phyloP scores from a whole-genome alignment of 2,113 vertebrate species.

The Chunga burmeisteri region DNA sequence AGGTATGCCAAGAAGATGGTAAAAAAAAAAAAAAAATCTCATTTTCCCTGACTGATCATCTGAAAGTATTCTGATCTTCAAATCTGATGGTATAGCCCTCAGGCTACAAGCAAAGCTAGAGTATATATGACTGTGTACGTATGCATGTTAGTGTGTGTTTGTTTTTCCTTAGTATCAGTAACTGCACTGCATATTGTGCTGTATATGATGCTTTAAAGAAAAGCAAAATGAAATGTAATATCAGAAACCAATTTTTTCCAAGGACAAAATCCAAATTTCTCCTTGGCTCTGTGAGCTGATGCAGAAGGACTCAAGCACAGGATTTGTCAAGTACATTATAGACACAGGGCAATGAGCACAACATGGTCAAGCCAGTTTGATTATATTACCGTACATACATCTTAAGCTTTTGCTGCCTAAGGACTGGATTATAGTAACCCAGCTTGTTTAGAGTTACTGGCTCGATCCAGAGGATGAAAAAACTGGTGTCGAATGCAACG shows the following conservation, averaged over 20 bases:
- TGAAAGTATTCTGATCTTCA: not conserved
- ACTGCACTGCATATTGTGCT: not conserved
- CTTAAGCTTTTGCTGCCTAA: not conserved
- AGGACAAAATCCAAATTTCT: not conserved
- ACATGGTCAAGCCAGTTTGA: not conserved
- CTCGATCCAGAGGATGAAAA: not conserved
- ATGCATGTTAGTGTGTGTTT: not conserved
- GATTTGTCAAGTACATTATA: not conserved
- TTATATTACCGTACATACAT: not conserved
- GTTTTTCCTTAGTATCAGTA: not conserved
- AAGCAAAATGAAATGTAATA: not conserved
- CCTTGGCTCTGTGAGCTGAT: not conserved
- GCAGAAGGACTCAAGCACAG: not conserved
- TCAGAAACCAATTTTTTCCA: not conserved
- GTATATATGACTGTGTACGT: not conserved
- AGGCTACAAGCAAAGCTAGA: not conserved
- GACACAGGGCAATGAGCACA: not conserved
- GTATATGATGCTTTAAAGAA: not conserved
- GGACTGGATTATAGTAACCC: not conserved
- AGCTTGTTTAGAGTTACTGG: not conserved
- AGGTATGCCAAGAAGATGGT: not conserved
- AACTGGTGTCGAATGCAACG: not conserved
- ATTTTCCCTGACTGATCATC: not conserved
- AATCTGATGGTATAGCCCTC: not conserved
- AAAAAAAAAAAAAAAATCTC: not conserved